These are phyloP conservation scores for Pocillopora damicornis DNA, from an alignment of 64 coral and sea anemone genomes.

Conservation along the genomic window DNA sequence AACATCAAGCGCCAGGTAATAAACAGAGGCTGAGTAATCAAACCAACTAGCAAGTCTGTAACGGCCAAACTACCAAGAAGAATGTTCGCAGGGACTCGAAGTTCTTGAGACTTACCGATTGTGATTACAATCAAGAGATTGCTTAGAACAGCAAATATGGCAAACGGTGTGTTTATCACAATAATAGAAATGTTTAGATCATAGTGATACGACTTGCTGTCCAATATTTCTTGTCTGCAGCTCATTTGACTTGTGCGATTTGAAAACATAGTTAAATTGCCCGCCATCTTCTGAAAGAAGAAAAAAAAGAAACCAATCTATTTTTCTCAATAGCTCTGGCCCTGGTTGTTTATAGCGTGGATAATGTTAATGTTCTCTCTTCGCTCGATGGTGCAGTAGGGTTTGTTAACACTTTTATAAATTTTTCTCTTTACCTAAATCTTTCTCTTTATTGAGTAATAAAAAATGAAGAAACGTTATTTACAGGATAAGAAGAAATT, in stretches of 20 bases:
- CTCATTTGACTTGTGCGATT: neutral
- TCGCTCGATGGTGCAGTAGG: no score
- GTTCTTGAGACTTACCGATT: slow-evolving; percentile 17
- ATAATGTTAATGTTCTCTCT: no score
- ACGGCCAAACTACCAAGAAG: slow-evolving; percentile 37
- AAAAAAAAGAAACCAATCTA: neutral
- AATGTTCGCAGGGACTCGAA: slow-evolving; percentile 35
- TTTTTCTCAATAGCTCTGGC: no score
- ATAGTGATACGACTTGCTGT: slow-evolving; percentile 3
- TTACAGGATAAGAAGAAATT: no score
- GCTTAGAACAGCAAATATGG: slow-evolving; percentile 37
- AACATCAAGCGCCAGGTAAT: slow-evolving; percentile 47
- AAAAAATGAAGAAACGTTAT: no score
- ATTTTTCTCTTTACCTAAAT: no score
- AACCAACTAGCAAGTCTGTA: slow-evolving; percentile 32
- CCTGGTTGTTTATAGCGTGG: no score
- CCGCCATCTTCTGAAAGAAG: slow-evolving; percentile 7
- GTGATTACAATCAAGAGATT: slow-evolving; percentile 8
- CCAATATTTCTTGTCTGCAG: neutral
- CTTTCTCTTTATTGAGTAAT: no score
- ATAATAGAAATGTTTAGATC: slow-evolving; percentile 37
- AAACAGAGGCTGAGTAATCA: slow-evolving; percentile 40
- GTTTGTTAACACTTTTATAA: no score
- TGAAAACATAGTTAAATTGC: neutral
- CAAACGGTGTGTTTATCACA: slow-evolving; percentile 32